Base-by-base conservation (phyloP, 2,888 invertebrate species). In the Junonia oenone region DNA sequence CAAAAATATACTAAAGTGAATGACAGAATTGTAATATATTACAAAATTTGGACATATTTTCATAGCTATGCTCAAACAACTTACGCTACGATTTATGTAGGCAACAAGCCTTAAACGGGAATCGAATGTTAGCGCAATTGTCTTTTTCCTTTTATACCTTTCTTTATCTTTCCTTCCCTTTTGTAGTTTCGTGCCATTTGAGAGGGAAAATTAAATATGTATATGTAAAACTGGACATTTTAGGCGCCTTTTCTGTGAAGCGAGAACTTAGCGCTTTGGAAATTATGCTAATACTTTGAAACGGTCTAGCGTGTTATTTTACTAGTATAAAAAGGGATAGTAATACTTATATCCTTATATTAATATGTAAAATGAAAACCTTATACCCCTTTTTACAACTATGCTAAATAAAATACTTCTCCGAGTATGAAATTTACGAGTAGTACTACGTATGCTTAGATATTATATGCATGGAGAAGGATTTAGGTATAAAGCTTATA, bases 81-180 rank as follows among this genome's bases (percentile, higher is more conserved):
- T 17, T 15, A 11, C 17, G 31, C 46, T 15, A 11, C n/a, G 6
- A 17, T 2, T 19, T n/a, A 13, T 15, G 11, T 46, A 17, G 17
- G 2, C 17, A 31, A n/a, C 15, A 11, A 2, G 45, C 35, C 43
- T 55, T 43, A 48, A n/a, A 11, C 45, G 17, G 15, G 49, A 45
- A 55, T 55, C 55, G 45, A 55, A 50, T 55, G 55, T 55, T 55
- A 49, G 49, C 49, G 26, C 55, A 49, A 45, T 50, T 55, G 43
- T 37, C 49, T 55, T 49, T 49, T 27, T 48, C 45, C 43, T 27
- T 45, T 4, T 43, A 11, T 53, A 26, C 26, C 48, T 48, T 22
- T 26, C 48, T 35, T 48, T 43, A 43, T 43, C 26, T 43, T 43
- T 8, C 22, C 38, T 13, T 43, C 26, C 26, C 37, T 48, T 48